Evolutionary conservation across 2,888 invertebrate species (phyloP).

Genomic region (Drosophila mulleri): DNA sequence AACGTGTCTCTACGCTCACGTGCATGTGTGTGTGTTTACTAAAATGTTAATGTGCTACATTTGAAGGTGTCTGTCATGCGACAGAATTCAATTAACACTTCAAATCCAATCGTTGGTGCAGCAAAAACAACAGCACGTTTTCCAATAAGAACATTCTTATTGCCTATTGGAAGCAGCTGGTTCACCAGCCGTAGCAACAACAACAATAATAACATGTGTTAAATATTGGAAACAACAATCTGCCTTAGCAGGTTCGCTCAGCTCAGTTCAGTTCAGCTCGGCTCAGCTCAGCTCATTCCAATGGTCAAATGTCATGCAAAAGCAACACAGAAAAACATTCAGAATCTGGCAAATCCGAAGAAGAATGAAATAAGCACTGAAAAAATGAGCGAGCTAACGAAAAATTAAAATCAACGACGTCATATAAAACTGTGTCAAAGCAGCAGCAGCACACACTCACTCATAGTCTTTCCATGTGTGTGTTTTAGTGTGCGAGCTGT

Average conservation of each 20-base stretch:
- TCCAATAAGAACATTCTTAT: constrained; percentile 41
- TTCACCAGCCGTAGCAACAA: constrained; percentile 11
- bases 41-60: constrained; percentile 44
- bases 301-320: constrained; percentile 75
- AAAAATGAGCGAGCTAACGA: constrained; percentile 59
- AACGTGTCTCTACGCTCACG: constrained; percentile 1
- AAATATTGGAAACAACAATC: constrained; percentile 42
- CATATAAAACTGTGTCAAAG: constrained; percentile 83
- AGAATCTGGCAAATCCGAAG: constrained; percentile 41
- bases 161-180: constrained; percentile 40
- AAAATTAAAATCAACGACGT: constrained; percentile 81
- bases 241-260: constrained; percentile 27
- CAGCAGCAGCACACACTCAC: constrained; percentile 52
- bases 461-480: constrained; percentile 18
- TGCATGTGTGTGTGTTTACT: constrained; percentile 33
- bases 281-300: constrained; percentile 45
- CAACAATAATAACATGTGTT: constrained; percentile 44
- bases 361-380: constrained; percentile 43
- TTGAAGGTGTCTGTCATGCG: constrained; percentile 24
- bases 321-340: constrained; percentile 27
- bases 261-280: constrained; percentile 15
- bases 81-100: constrained; percentile 71
- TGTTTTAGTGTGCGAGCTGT: constrained; percentile 17
- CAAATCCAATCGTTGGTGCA: constrained; percentile 33
- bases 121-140: constrained; percentile 28